Base-by-base conservation (phyloP, 2,113 vertebrate species). In the Sprattus sprattus region DNA sequence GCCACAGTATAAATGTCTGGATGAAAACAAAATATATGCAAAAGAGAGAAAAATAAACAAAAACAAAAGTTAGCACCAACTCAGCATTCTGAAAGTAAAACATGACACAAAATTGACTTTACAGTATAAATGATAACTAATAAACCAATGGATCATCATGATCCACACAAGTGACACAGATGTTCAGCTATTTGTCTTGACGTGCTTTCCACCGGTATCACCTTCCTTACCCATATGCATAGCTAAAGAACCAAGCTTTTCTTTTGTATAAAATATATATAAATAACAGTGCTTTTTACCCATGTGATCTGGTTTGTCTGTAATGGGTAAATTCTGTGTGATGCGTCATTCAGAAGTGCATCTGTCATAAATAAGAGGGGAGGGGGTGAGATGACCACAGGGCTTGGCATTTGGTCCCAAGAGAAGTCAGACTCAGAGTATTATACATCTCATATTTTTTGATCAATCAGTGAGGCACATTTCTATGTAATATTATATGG, bases 161-260 rank as follows among this genome's bases (percentile, higher is more conserved):
- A 71, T 71, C 64, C 64, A 32, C 8, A 71, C n/a, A 32, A 32
- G 64, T 71, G 9, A 71, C 64, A 71, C 11, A 32, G 25, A 28
- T 71, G 64, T 71, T 71, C 64, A 71, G 64, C 64, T 71, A 71
- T 71, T 71, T 71, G 64, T 71, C 64, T 71, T 71, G 64, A 71
- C 11, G 25, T 71, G 64, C 9, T 71, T 3, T 28, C 64, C 25
- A 28, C n/a, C 3, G 6, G 25, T 28, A 71, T 71, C 64, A 32
- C 64, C 25, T 67, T 71, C 25, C 64, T 71, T 71, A 71, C 28
- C 64, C 64, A 71, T 71, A 28, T 71, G 64, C 64, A 71, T 71
- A 71, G 64, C 64, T 71, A 71, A 71, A 71, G 64, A 71, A 71
- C 64, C 64, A 28, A 28, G 64, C 25, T 13, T 71, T 71, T 25